These are phyloP conservation scores for Corbicula japonica DNA, from an alignment of 2,888 invertebrate genomes.

Conservation along the genomic window DNA sequence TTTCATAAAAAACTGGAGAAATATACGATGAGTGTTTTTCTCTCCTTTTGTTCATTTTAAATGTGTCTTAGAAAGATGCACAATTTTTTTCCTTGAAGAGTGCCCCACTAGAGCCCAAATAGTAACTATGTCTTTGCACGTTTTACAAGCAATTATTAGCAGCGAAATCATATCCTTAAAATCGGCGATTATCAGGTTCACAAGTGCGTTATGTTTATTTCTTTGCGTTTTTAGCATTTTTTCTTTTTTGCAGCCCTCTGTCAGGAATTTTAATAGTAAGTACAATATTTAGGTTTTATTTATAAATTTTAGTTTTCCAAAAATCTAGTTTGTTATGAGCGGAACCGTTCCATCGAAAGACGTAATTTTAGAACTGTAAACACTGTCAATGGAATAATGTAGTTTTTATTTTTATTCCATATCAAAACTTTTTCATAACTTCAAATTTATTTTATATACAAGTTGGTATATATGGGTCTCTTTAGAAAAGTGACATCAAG, in stretches of 20 bases:
- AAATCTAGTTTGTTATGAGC: too few species aligned
- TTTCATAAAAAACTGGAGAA: too few species aligned
- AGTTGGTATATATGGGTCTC: too few species aligned
- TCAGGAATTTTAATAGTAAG: conserved; percentile 5
- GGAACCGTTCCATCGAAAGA: too few species aligned
- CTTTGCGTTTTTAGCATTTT: neutral
- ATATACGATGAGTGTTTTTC: too few species aligned
- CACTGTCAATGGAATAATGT: too few species aligned
- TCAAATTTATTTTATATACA: too few species aligned
- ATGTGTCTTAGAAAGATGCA: neutral
- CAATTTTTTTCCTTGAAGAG: neutral
- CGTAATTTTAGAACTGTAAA: too few species aligned
- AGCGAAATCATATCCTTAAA: neutral
- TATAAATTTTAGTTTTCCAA: neutral
- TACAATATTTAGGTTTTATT: neutral
- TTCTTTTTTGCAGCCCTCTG: neutral
- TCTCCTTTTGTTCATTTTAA: neutral
- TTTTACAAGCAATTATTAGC: neutral
- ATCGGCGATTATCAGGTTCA: neutral
- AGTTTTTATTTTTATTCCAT: too few species aligned
- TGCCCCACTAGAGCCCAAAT: neutral
- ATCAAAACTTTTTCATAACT: too few species aligned
- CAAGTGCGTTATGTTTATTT: neutral
- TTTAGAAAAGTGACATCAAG: too few species aligned
- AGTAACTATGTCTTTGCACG: neutral